phyloP scores from a whole-genome alignment of 2,113 vertebrate genomes.

The Pollachius pollachius region DNA sequence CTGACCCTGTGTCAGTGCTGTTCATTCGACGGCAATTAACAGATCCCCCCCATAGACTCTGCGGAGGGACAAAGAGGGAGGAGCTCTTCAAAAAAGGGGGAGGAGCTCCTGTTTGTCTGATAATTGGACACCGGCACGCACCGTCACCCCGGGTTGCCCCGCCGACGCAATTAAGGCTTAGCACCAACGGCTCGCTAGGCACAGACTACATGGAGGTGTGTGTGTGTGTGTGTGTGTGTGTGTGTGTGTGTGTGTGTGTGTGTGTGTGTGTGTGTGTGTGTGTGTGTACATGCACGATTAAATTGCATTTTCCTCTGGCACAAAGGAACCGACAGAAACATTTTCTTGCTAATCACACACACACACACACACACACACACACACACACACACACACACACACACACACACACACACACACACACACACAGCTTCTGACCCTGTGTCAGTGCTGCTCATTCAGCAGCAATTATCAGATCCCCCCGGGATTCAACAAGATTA shows the following conservation, averaged over 20 bases:
- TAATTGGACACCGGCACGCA: conserved; percentile 20
- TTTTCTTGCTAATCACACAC: too few relatives aligned
- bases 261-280: not conserved
- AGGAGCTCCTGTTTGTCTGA: conserved; percentile 17
- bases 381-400: not conserved
- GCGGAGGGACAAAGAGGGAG: too few relatives aligned
- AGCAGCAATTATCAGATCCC: not conserved
- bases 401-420: not conserved
- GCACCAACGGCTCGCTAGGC: not conserved
- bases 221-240: not conserved
- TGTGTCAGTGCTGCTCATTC: not conserved
- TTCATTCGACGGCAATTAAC: too few relatives aligned
- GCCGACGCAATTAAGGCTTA: conserved; percentile 3
- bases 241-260: conserved; percentile 4
- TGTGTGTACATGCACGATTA: not conserved
- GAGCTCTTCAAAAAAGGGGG: too few relatives aligned
- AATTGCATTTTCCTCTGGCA: too few relatives aligned
- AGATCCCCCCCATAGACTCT: too few relatives aligned
- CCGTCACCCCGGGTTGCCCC: conserved; percentile 8
- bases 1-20: too few relatives aligned
- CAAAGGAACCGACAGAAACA: too few relatives aligned
- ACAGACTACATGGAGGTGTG: not conserved
- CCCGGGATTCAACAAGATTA: not conserved
- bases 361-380: too few relatives aligned
- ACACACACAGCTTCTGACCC: not conserved